Evolutionary conservation across 2,797 vertebrate species (phyloP).

Genomic region (Yasuhikotakia modesta): DNA sequence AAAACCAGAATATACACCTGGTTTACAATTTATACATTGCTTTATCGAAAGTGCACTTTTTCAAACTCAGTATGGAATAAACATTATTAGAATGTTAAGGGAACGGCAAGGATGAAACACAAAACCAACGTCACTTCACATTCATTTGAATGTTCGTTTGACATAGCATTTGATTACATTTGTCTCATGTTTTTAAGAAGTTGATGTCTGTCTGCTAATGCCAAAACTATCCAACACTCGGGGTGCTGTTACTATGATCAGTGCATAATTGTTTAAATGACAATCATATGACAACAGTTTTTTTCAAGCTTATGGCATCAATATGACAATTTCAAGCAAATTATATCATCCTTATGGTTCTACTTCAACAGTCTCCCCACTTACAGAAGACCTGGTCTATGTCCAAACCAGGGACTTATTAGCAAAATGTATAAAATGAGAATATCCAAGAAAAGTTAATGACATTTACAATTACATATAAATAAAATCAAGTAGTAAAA

Average conservation of each 20-base stretch:
- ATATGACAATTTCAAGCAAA: slow-evolving; percentile 15
- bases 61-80: slow-evolving; percentile 48
- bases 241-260: slow-evolving; percentile 25
- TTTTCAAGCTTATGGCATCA: slow-evolving; percentile 9
- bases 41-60: slow-evolving; percentile 63
- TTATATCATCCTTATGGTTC: too few relatives aligned
- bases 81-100: slow-evolving; percentile 39
- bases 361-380: not conserved
- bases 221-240: slow-evolving; percentile 23
- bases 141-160: slow-evolving; percentile 13
- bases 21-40: slow-evolving; percentile 58
- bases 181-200: not conserved
- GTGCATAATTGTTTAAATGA: slow-evolving; percentile 41
- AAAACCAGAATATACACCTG: slow-evolving; percentile 34
- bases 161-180: slow-evolving; percentile 26
- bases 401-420: slow-evolving; percentile 39
- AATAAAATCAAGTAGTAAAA: slow-evolving; percentile 39
- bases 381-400: slow-evolving; percentile 1
- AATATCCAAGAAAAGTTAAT: slow-evolving; percentile 51
- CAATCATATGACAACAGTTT: slow-evolving; percentile 14
- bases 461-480: slow-evolving; percentile 49
- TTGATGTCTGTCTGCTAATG: slow-evolving; percentile 30
- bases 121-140: slow-evolving; percentile 20
- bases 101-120: slow-evolving; percentile 21
- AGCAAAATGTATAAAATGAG: slow-evolving; percentile 46